These are phyloP conservation scores for Sebastes itinus DNA, from an alignment of 2,797 vertebrate species.

Conservation along the genomic window DNA sequence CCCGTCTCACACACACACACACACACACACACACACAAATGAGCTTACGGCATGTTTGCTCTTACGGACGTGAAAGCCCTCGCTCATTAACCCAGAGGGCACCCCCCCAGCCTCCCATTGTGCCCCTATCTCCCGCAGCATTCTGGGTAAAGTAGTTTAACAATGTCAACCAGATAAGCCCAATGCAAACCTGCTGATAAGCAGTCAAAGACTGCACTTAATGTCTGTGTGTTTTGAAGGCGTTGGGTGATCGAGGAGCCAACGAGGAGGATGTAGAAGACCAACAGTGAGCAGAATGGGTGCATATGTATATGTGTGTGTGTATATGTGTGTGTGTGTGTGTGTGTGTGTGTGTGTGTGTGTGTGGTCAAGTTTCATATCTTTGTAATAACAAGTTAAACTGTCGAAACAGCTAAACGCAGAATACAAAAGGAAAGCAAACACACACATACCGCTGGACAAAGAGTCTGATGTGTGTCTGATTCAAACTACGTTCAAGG, in stretches of 20 bases:
- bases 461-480: constrained; percentile 47
- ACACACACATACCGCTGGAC: constrained; percentile 41
- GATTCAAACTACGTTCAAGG: constrained; percentile 46
- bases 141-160: constrained; percentile 85
- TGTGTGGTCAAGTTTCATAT: constrained; percentile 61
- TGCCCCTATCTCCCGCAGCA: constrained; percentile 77
- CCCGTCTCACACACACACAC: constrained; percentile 35
- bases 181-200: constrained; percentile 81
- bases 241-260: constrained; percentile 72
- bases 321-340: constrained; percentile 38
- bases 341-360: constrained; percentile 18
- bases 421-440: constrained; percentile 65
- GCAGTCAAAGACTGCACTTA: constrained; percentile 79
- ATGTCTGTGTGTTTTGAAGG: constrained; percentile 79
- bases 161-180: constrained; percentile 82
- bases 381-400: constrained; percentile 72
- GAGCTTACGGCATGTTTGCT: constrained; percentile 68
- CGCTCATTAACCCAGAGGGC: constrained; percentile 79
- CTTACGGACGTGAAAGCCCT: constrained; percentile 69
- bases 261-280: constrained; percentile 69
- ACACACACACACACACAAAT: constrained; percentile 45
- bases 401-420: constrained; percentile 51
- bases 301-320: background rate
- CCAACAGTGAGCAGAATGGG: constrained; percentile 48
- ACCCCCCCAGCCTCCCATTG: constrained; percentile 72